Conservation (phyloP, 2,888 invertebrate species). For the Zygothrica quintamaculata region DNA sequence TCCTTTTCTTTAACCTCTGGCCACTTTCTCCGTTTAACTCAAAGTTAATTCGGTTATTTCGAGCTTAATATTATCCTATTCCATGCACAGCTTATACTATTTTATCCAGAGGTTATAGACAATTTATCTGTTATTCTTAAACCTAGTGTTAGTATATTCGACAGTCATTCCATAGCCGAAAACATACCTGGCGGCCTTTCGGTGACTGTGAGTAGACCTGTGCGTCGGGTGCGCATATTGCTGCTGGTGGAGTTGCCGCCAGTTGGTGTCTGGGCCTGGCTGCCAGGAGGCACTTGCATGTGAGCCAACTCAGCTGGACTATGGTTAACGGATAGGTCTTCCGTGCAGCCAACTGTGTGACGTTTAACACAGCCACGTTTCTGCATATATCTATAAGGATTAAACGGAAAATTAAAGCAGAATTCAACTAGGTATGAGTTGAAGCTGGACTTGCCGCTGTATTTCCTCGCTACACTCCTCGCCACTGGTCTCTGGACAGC, state of each 20-base stretch:
- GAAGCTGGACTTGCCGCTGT: slow-evolving; percentile 72
- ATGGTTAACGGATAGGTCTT: slow-evolving; percentile 86
- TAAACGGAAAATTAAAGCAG: no score
- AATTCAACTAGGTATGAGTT: not conserved
- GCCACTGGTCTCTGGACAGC: slow-evolving; percentile 55
- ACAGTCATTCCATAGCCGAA: not conserved
- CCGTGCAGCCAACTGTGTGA: slow-evolving; percentile 91
- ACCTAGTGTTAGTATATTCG: slow-evolving; percentile 11
- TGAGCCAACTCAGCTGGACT: slow-evolving; percentile 50
- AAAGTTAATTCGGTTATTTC: no score
- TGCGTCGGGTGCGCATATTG: slow-evolving; percentile 89
- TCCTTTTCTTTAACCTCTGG: no score
- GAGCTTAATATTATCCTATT: no score
- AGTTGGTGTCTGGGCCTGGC: slow-evolving; percentile 56
- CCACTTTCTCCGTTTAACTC: no score
- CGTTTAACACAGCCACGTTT: slow-evolving; percentile 90
- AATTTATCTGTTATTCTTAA: no score
- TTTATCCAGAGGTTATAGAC: no score
- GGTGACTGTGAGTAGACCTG: slow-evolving; percentile 93
- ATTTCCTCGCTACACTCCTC: slow-evolving; percentile 84
- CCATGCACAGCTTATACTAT: no score
- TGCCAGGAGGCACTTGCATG: slow-evolving; percentile 44
- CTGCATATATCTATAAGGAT: slow-evolving; percentile 88
- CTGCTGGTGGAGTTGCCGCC: slow-evolving; percentile 51
- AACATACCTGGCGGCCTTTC: slow-evolving; percentile 93